These are phyloP conservation scores for Sericinus montela DNA, from an alignment of 2,888 invertebrate species.

Conservation along the genomic window DNA sequence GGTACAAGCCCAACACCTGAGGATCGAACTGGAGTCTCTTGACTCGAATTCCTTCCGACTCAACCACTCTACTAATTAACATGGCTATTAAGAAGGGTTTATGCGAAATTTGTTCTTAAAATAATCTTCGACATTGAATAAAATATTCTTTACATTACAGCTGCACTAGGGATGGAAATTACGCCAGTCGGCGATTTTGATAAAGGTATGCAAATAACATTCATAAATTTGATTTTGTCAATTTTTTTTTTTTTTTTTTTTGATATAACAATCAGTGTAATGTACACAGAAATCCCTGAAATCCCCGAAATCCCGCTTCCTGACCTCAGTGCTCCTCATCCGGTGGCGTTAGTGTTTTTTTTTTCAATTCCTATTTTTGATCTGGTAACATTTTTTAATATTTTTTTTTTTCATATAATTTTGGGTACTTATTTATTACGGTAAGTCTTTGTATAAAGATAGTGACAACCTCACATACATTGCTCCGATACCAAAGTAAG, in stretches of 20 bases:
- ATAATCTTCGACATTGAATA: no score
- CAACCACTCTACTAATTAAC: no score
- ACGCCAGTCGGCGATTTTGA: conserved; percentile 39
- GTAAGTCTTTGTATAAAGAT: not conserved
- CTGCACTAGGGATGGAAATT: conserved; percentile 38
- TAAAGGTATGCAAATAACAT: conserved; percentile 34
- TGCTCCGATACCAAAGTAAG: no score
- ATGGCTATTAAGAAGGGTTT: no score
- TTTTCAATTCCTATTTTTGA: not conserved
- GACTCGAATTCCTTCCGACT: no score
- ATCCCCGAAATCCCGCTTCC: conserved; percentile 59
- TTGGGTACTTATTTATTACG: not conserved
- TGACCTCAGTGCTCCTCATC: conserved; percentile 45
- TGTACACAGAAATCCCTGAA: conserved; percentile 59
- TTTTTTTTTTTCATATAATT: not conserved
- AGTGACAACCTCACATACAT: no score
- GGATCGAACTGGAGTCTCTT: no score
- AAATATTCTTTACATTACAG: conserved; percentile 29
- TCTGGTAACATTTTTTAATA: conserved; percentile 1
- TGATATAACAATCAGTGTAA: conserved; percentile 14
- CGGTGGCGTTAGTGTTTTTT: conserved; percentile 48
- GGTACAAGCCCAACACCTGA: no score
- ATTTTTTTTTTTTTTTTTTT: not conserved
- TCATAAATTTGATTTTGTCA: no score
- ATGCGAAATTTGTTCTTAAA: no score